Evolutionary conservation across 2,797 vertebrate species (phyloP).

Genomic region (Brotula barbata): DNA sequence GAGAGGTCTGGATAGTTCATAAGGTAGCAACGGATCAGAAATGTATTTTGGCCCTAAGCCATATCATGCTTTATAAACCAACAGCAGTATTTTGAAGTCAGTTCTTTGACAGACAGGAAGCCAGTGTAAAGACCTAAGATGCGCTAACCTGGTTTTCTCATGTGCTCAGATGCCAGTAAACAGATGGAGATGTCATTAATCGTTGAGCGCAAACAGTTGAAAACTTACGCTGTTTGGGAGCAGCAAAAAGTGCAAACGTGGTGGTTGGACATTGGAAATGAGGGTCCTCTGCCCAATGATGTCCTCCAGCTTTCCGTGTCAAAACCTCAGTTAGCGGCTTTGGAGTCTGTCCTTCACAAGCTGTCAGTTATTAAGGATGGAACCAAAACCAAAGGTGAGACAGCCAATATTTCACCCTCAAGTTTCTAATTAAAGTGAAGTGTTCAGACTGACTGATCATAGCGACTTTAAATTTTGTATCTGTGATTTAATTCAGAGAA

Average conservation of each 20-base stretch:
- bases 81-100: no score
- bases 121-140: no score
- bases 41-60: no score
- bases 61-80: no score
- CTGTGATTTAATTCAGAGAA: no score
- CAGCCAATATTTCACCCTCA: neutral
- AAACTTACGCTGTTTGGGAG: conserved; percentile 87
- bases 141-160: conserved; percentile 7
- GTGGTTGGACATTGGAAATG: conserved; percentile 30
- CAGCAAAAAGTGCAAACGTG: conserved; percentile 55
- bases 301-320: conserved; percentile 86
- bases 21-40: no score
- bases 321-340: conserved; percentile 74
- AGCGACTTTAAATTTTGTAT: no score
- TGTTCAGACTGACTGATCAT: neutral
- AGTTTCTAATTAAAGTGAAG: neutral
- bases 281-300: conserved; percentile 51
- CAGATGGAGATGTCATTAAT: conserved; percentile 67
- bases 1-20: no score
- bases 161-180: conserved; percentile 74
- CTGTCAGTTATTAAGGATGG: conserved; percentile 48
- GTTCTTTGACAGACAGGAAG: no score
- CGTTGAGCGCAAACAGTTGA: conserved; percentile 80
- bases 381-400: conserved; percentile 74
- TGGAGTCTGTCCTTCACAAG: conserved; percentile 68